These are phyloP conservation scores for Bos indicus DNA, from an alignment of 2,113 vertebrate genomes.

Conservation along the genomic window DNA sequence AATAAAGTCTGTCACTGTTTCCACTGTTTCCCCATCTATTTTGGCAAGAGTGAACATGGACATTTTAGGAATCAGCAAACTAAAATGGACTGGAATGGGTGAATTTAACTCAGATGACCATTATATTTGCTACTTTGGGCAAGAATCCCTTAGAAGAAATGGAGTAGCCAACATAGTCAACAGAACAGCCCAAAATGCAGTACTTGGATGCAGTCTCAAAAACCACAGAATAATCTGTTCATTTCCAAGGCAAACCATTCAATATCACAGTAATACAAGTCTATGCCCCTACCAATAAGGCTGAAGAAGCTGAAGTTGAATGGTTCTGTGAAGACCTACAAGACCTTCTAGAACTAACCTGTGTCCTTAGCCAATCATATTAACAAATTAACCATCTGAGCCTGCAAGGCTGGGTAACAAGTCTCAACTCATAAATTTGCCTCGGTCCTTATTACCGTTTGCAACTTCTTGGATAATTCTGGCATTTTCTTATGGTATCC, in stretches of 20 bases:
- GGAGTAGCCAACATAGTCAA: neutral
- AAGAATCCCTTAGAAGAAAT: neutral
- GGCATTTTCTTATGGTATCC: neutral
- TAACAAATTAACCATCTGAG: neutral
- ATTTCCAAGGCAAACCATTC: neutral
- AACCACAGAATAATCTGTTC: neutral
- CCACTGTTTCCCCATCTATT: neutral
- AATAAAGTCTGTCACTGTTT: neutral
- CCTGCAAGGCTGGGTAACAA: neutral
- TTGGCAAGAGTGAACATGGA: neutral
- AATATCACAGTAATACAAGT: neutral
- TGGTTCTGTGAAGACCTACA: neutral
- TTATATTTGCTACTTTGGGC: neutral
- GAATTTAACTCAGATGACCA: neutral
- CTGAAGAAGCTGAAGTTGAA: neutral
- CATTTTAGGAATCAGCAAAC: neutral
- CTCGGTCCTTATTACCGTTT: neutral
- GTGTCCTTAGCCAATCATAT: neutral
- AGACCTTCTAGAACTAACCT: neutral
- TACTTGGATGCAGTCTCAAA: neutral
- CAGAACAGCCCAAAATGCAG: neutral
- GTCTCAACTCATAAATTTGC: neutral
- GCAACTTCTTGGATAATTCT: neutral
- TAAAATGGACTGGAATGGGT: neutral
- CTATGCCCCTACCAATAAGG: neutral